Base-by-base conservation (phyloP, 1,140 invertebrate species). In the Aplysia californica region DNA sequence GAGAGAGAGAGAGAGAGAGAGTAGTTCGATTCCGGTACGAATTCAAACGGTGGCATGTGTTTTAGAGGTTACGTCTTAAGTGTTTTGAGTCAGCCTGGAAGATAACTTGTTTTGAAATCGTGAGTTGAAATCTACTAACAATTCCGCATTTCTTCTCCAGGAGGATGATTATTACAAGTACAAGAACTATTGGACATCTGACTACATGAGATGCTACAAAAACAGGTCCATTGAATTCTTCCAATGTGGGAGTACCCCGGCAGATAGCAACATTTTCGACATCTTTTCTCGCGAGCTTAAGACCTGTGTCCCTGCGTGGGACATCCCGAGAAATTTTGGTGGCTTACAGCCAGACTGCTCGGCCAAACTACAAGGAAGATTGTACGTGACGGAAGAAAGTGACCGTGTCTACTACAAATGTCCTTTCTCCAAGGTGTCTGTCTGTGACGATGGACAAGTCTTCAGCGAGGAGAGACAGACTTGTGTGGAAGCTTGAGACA, bases 281-380 rank as follows among this genome's bases (percentile, higher is more conserved):
- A 41, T 70, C 6, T 70, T 55, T 23, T 70, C 68, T 35, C 68
- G 44, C 20, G 31, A 35, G 26, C 55, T 35, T 29, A 70, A 70
- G 15, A 2, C 23, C 1, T 70, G 68, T 31, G 68, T 70, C 6
- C n/a, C 68, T 35, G 20, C 3, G 18, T 70, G 68, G 68, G 68
- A 70, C 31, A 39, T 70, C n/a, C 68, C 68, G 2, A 20, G 2
- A 58, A n/a, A 1, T 2, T 1, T 35, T 3, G 68, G 68, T 2
- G 68, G 68, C 1, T 20, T 56, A 0, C 44, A 50, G 26, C 68
- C 68, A 5, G 5, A 3, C 3, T 70, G 68, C 38, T 6, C 55
- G 0, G 50, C 44, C 1, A 56, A 70, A 33, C 44, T 20, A 2
- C 29, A 26, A 5, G 64, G 64, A 15, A 58, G 29, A 29, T 3